phyloP scores from a whole-genome alignment of 2,888 invertebrate species.

The Cosmia pyralina region DNA sequence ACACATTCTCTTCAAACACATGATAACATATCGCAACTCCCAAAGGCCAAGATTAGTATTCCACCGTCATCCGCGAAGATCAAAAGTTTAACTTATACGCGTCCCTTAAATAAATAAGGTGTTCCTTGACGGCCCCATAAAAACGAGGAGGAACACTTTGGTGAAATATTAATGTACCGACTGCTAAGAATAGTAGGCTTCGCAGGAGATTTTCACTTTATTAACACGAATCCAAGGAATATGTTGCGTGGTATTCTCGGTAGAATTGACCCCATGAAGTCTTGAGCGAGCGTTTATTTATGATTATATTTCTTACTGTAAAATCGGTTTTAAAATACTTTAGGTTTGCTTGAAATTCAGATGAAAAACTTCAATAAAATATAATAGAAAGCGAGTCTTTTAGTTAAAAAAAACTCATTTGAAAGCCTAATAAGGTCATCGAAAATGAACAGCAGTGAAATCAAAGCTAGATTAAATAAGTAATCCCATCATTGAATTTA shows the following conservation, averaged over 20 bases:
- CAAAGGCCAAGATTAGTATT: slow-evolving; percentile 54
- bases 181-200: slow-evolving; percentile 21
- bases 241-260: background rate
- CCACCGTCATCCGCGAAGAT: slow-evolving; percentile 50
- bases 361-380: background rate
- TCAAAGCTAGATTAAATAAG: background rate
- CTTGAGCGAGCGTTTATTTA: background rate
- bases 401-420: background rate
- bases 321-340: background rate
- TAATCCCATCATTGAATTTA: background rate
- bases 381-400: background rate
- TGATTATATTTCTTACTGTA: background rate
- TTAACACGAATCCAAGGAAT: slow-evolving; percentile 7
- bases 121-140: slow-evolving; percentile 49
- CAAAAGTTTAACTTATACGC: slow-evolving; percentile 64
- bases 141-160: slow-evolving; percentile 42
- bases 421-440: background rate
- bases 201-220: slow-evolving; percentile 41
- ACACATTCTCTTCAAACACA: slow-evolving; percentile 1
- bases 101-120: slow-evolving; percentile 60
- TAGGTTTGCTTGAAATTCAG: background rate
- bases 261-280: background rate
- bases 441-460: background rate
- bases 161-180: slow-evolving; percentile 57
- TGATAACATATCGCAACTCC: slow-evolving; percentile 2